These are phyloP conservation scores for Elaphurus davidianus DNA, from an alignment of 2,113 vertebrate genomes.

Conservation along the genomic window DNA sequence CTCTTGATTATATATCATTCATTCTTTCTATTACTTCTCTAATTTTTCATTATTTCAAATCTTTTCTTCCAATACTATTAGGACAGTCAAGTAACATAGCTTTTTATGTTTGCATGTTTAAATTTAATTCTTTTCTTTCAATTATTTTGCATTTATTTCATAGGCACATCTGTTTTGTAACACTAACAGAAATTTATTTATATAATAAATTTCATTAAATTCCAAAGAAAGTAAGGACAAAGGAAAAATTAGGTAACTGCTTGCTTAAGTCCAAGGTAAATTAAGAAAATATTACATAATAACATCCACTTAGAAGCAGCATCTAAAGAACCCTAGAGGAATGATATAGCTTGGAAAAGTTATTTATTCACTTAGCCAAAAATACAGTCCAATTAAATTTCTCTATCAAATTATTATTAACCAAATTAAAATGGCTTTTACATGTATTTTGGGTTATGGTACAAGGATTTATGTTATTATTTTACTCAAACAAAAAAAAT, in stretches of 20 bases:
- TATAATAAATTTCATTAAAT: background rate
- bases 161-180: background rate
- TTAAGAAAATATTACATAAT: background rate
- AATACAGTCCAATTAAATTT: background rate
- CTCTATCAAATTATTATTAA: background rate
- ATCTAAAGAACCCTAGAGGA: background rate
- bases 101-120: background rate
- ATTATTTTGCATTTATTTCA: constrained; percentile 3
- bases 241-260: background rate
- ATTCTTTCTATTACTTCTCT: background rate
- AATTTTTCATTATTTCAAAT: background rate
- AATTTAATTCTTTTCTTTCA: background rate
- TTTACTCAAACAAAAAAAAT: background rate
- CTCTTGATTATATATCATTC: background rate
- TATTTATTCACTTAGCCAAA: background rate
- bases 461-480: background rate
- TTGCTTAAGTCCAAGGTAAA: background rate
- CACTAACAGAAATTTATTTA: background rate
- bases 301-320: background rate
- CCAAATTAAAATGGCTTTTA: background rate
- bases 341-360: background rate
- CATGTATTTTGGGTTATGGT: background rate
- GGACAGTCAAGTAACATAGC: background rate
- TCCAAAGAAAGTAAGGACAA: background rate
- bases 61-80: background rate